phyloP scores from a whole-genome alignment of 35 echinoderm and acorn worm species.

The Heliocidaris erythrogramma region DNA sequence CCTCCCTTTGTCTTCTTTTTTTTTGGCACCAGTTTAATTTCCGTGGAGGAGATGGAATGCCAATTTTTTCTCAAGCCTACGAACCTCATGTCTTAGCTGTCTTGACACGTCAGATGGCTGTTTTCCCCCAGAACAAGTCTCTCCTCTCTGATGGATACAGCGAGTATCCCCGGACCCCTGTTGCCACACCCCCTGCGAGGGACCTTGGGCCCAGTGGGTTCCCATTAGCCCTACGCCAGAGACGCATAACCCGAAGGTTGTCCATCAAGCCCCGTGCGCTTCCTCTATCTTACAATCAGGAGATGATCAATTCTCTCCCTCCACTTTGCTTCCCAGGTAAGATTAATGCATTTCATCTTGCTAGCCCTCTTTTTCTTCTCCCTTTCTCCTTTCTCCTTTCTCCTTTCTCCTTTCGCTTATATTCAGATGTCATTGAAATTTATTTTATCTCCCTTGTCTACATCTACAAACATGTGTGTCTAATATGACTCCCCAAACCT shows the following conservation, averaged over 20 bases:
- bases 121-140: slow-evolving; percentile 76
- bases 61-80: slow-evolving; percentile 57
- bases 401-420: neutral
- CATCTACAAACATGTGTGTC: too few relatives aligned
- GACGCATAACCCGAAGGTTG: slow-evolving; percentile 54
- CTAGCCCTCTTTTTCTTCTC: neutral
- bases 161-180: slow-evolving; percentile 45
- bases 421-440: neutral
- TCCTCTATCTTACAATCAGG: slow-evolving; percentile 71
- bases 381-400: neutral
- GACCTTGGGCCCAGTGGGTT: slow-evolving; percentile 21
- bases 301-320: slow-evolving; percentile 85
- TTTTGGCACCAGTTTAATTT: neutral
- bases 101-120: slow-evolving; percentile 65
- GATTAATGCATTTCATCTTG: neutral
- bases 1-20: neutral
- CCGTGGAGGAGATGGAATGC: slow-evolving; percentile 41
- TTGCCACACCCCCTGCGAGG: slow-evolving; percentile 30
- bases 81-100: slow-evolving; percentile 90
- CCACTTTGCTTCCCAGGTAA: slow-evolving; percentile 94
- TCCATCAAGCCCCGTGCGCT: slow-evolving; percentile 70
- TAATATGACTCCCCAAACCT: too few relatives aligned
- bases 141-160: neutral
- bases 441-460: neutral
- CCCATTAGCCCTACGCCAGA: neutral